phyloP scores from a whole-genome alignment of 1,140 invertebrate genomes.

The Neodiprion lecontei region DNA sequence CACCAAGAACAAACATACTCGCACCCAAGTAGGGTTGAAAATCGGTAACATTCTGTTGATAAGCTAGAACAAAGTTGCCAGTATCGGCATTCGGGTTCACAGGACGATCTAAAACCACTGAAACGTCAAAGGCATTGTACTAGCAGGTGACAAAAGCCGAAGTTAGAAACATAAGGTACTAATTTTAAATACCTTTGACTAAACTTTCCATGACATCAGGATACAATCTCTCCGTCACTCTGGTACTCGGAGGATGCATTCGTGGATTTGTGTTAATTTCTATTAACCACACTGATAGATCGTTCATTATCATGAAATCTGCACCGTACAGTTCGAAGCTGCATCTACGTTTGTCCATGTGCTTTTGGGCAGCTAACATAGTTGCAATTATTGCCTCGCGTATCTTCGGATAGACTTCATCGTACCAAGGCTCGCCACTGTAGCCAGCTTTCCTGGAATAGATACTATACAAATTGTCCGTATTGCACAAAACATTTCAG shows the following conservation, averaged over 20 bases:
- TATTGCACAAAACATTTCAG: background rate
- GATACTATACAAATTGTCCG: slow-evolving; percentile 32
- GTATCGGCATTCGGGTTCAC: slow-evolving; percentile 21
- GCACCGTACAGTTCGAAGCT: slow-evolving; percentile 92
- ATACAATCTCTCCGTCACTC: slow-evolving; percentile 83
- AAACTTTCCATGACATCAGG: slow-evolving; percentile 83
- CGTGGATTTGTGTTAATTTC: slow-evolving; percentile 93
- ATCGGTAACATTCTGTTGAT: slow-evolving; percentile 22
- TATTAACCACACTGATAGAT: slow-evolving; percentile 88
- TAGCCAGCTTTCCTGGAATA: slow-evolving; percentile 37
- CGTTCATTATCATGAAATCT: slow-evolving; percentile 88
- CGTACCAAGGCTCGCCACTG: slow-evolving; percentile 65
- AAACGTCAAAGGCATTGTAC: background rate
- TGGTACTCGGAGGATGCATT: slow-evolving; percentile 78
- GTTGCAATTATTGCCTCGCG: slow-evolving; percentile 82
- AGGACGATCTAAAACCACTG: slow-evolving; percentile 22
- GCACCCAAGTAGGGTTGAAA: background rate
- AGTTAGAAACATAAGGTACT: background rate
- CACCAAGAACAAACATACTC: slow-evolving; percentile 4
- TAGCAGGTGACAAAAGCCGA: no score
- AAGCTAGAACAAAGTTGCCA: slow-evolving; percentile 29
- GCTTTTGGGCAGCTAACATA: slow-evolving; percentile 79
- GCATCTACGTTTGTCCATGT: slow-evolving; percentile 76
- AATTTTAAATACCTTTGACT: slow-evolving; percentile 75
- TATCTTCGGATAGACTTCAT: slow-evolving; percentile 85